A percentile compares a stretch with the other conserved stretches of the same genome.
Conservation (phyloP, 2,888 invertebrate genomes). For the Philopedon plagiatum region DNA sequence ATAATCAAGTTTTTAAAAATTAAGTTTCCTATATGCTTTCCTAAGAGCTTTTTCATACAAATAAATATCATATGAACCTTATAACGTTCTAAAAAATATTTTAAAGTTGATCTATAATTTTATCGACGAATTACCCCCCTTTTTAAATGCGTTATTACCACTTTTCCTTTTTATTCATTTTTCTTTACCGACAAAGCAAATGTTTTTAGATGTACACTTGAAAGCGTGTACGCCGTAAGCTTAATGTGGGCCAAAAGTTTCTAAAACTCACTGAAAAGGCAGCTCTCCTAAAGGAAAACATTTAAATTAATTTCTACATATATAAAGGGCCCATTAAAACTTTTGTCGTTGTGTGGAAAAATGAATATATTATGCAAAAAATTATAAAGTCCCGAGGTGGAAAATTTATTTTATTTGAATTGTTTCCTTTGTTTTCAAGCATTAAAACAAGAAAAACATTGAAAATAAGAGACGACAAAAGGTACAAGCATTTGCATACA, state of each 20-base stretch:
- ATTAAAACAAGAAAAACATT: no score
- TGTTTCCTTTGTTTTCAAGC: no score
- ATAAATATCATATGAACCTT: no score
- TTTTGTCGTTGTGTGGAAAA: neutral
- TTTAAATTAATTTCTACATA: slow-evolving; percentile 6
- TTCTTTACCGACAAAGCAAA: neutral
- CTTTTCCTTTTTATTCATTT: slow-evolving; percentile 1
- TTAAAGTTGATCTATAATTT: neutral
- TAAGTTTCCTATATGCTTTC: no score
- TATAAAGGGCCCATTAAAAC: slow-evolving; percentile 2
- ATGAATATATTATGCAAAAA: neutral
- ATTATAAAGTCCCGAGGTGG: neutral
- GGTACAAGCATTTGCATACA: no score
- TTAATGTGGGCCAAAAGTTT: neutral
- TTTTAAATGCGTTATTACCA: neutral
- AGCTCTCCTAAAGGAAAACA: neutral
- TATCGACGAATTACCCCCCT: neutral
- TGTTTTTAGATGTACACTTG: neutral
- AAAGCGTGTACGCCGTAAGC: neutral
- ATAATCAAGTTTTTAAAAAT: no score
- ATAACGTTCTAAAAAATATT: neutral
- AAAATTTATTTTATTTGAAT: neutral
- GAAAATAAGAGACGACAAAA: no score
- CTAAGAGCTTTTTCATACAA: no score
- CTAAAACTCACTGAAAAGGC: slow-evolving; percentile 1